Base-by-base conservation (phyloP, 2,113 vertebrate species). In the Odocoileus virginianus region DNA sequence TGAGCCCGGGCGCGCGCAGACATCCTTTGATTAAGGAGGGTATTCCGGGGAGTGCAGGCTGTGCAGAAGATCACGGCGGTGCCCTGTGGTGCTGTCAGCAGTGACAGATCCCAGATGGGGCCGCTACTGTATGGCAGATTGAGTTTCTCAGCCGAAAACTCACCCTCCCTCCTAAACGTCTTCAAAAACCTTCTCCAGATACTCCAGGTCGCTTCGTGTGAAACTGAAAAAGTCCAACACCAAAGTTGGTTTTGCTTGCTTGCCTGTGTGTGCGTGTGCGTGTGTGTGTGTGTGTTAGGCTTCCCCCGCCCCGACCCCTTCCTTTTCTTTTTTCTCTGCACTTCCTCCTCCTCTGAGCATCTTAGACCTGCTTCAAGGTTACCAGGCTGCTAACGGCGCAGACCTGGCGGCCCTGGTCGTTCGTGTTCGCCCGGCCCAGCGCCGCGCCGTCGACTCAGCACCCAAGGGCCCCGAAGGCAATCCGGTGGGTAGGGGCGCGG, bases 61-160 rank as follows among this genome's bases (percentile, higher is more conserved):
- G 98, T 98, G 99, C 98, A 91, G 99, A 99, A 98, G 99, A 99
- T 99, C 99, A 97, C 97, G 98, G 98, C 99, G 98, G 98, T 99
- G 99, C 99, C 99, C 99, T 97, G 98, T 98, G 98, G 98, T 99
- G 99, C 99, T 99, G 99, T 99, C 99, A 99, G 99, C 98, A 64
- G 98, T 99, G 99, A 99, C 99, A 99, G 98, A 99, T 99, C 99
- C 99, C 99, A 99, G 99, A 99, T 98, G 99, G 99, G 98, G 98
- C 98, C 98, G 99, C 99, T 99, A 99, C 99, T 99, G 99, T 99
- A 99, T 98, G 99, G 99, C 99, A 99, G 99, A 99, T 99, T 99
- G 99, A 99, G 99, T 99, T 99, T 99, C 99, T 99, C 99, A 98
- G 98, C 98, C 99, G 98, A 99, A 99, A 99, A 99, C 98, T 97